Conservation (phyloP, 2,113 vertebrate genomes). For the Tachysurus vachellii region DNA sequence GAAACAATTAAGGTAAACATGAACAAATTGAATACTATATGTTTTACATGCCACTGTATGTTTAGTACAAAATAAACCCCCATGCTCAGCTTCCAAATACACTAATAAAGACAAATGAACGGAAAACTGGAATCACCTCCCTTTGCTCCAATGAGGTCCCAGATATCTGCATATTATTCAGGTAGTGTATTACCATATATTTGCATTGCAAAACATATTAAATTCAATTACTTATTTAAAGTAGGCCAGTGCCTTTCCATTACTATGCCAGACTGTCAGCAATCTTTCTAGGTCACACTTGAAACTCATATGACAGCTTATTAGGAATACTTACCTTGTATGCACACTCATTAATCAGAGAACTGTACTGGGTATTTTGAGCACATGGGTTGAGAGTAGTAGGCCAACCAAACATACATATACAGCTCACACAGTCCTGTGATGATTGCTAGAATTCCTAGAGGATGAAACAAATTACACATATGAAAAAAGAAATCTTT, state of each 20-base stretch:
- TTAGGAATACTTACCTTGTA: neutral
- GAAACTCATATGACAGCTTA: neutral
- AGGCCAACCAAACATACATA: neutral
- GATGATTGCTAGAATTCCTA: neutral
- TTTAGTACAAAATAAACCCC: neutral
- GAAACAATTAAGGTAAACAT: no score
- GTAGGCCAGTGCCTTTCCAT: slow-evolving; percentile 31
- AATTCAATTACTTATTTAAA: slow-evolving; percentile 42
- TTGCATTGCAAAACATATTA: slow-evolving; percentile 41
- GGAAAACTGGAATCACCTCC: slow-evolving; percentile 38
- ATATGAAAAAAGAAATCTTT: neutral
- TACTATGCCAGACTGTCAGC: slow-evolving; percentile 8
- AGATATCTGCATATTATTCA: slow-evolving; percentile 30
- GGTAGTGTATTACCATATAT: slow-evolving; percentile 48
- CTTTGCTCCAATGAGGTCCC: slow-evolving; percentile 38
- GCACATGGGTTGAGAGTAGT: neutral
- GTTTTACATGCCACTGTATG: neutral
- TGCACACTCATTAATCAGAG: neutral
- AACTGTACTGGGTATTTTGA: neutral
- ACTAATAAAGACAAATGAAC: slow-evolving; percentile 49
- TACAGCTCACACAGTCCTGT: neutral
- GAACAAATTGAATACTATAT: no score
- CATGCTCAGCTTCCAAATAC: neutral
- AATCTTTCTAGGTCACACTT: neutral
- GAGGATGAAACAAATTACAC: neutral